Evolutionary conservation across 2,888 invertebrate genomes (phyloP).

Genomic region (Nymphalis c-album): DNA sequence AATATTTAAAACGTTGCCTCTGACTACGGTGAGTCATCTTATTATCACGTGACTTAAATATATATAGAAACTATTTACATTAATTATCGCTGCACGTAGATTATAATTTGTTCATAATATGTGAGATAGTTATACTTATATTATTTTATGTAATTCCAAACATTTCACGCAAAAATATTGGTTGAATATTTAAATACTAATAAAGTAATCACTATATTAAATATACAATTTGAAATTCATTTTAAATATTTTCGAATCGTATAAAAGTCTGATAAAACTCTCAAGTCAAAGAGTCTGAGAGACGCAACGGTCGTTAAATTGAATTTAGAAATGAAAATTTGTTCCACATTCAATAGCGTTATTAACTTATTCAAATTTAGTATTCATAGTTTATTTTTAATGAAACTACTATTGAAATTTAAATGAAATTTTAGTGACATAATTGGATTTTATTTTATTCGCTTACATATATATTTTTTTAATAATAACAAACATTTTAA

Average conservation of each 20-base stretch:
- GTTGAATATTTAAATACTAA: neutral
- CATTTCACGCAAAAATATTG: no score
- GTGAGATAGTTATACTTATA: no score
- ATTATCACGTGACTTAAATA: no score
- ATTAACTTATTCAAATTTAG: constrained; percentile 7
- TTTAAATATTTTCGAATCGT: neutral
- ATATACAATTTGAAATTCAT: constrained; percentile 3
- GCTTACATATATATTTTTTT: no score
- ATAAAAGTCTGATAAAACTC: neutral
- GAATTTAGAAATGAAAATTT: constrained; percentile 6
- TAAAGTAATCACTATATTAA: neutral
- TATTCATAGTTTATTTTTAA: neutral
- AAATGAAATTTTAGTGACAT: neutral
- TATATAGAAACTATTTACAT: no score
- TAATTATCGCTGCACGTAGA: no score
- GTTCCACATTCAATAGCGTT: neutral
- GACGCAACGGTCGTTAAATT: constrained; percentile 7
- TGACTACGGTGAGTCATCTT: no score
- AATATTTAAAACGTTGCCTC: no score
- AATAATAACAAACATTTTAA: no score
- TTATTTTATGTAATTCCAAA: no score
- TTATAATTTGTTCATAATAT: no score
- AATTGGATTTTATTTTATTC: neutral
- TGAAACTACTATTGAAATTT: neutral
- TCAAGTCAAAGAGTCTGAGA: neutral